Evolutionary conservation across 2,888 invertebrate genomes (phyloP).

Genomic region (Conchocele bisecta): DNA sequence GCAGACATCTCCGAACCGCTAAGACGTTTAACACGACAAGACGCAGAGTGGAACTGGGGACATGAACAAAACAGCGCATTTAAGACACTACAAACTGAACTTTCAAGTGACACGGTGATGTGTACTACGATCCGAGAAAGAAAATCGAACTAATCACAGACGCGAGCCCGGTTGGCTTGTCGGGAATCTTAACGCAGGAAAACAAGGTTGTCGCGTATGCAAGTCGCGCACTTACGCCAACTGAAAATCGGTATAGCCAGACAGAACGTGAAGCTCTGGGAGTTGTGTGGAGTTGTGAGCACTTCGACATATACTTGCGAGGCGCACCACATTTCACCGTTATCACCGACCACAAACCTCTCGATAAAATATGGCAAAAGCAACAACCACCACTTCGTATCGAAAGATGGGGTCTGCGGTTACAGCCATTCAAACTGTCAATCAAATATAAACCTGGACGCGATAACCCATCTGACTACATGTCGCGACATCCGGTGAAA

Average conservation of each 20-base stretch:
- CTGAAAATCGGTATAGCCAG: constrained; percentile 60
- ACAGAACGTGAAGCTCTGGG: constrained; percentile 65
- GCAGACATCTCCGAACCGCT: constrained; percentile 62
- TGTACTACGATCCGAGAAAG: constrained; percentile 43
- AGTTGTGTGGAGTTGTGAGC: constrained; percentile 62
- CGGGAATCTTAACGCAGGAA: background rate
- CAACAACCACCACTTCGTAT: constrained; percentile 56
- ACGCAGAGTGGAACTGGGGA: constrained; percentile 53
- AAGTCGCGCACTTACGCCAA: constrained; percentile 50
- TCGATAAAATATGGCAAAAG: constrained; percentile 41
- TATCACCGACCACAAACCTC: constrained; percentile 62
- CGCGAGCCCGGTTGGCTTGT: constrained; percentile 6
- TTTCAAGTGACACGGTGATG: constrained; percentile 51
- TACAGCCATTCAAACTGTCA: constrained; percentile 58
- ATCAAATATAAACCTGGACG: constrained; percentile 55
- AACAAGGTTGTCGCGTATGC: constrained; percentile 49
- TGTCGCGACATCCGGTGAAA: constrained; percentile 55
- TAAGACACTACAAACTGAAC: constrained; percentile 35
- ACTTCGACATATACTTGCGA: constrained; percentile 59
- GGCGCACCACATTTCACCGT: constrained; percentile 58
- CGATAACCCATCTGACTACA: constrained; percentile 66
- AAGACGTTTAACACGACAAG: constrained; percentile 53
- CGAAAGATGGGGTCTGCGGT: constrained; percentile 51
- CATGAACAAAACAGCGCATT: constrained; percentile 54
- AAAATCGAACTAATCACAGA: background rate